These are phyloP conservation scores for Catostylus mosaicus DNA, from an alignment of 30 jellyfish, hydroid and myxozoan species.

Conservation along the genomic window DNA sequence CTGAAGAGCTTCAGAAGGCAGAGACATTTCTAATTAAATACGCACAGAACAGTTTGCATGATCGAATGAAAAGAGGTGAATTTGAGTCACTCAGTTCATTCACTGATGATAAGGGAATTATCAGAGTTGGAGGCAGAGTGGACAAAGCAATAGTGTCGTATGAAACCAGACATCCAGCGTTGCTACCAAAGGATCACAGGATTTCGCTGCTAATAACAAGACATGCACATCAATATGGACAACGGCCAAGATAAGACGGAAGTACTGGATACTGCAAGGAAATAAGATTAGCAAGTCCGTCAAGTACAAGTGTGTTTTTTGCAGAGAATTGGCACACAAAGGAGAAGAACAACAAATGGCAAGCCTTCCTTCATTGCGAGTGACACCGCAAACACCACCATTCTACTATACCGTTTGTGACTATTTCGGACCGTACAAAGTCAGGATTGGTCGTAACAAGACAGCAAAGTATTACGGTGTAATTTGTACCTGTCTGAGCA, in stretches of 20 bases:
- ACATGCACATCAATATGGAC: slow-evolving; percentile 57
- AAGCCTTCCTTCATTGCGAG: slow-evolving; percentile 47
- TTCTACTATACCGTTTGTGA: slow-evolving; percentile 64
- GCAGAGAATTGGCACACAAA: slow-evolving; percentile 56
- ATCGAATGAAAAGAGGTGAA: slow-evolving; percentile 45
- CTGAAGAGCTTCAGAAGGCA: slow-evolving; percentile 51
- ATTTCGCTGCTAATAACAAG: slow-evolving; percentile 37
- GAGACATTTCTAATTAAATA: slow-evolving; percentile 50
- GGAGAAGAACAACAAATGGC: slow-evolving; percentile 64
- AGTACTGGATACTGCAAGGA: slow-evolving; percentile 55
- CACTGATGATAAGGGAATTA: slow-evolving; percentile 20
- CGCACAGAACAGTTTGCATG: slow-evolving; percentile 59
- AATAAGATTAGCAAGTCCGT: slow-evolving; percentile 51
- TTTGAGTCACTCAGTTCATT: slow-evolving; percentile 55
- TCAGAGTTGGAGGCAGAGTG: slow-evolving; percentile 70
- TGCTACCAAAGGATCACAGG: slow-evolving; percentile 50
- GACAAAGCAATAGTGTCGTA: slow-evolving; percentile 48
- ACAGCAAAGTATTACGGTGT: slow-evolving; percentile 59
- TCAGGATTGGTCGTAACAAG: slow-evolving; percentile 58
- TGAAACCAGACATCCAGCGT: slow-evolving; percentile 64
- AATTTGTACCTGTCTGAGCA: slow-evolving; percentile 61
- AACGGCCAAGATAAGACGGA: slow-evolving; percentile 39
- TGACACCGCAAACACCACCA: slow-evolving; percentile 65
- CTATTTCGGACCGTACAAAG: slow-evolving; percentile 62
- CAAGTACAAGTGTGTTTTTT: slow-evolving; percentile 42